A percentile compares a stretch with the other conserved stretches of the same genome.
Conservation (phyloP, 2,797 vertebrate species). For the Crax fasciolata region DNA sequence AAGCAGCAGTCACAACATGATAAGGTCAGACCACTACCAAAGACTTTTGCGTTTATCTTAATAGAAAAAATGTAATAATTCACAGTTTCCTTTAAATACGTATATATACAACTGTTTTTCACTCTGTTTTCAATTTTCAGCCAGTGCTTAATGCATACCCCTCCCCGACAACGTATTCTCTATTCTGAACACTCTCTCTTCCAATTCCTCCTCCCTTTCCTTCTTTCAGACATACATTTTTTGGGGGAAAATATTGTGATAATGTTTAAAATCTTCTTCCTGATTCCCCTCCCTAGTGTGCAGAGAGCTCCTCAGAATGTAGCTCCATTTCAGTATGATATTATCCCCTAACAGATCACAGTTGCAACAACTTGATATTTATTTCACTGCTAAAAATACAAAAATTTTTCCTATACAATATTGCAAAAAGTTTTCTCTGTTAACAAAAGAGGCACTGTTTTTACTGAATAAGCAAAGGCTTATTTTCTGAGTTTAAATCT, state of each 20-base stretch:
- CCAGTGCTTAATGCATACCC: not conserved
- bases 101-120: not conserved
- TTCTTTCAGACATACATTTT: fast-evolving
- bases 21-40: not conserved
- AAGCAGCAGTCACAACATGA: not conserved
- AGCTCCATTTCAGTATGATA: not conserved
- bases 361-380: not conserved
- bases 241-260: not conserved
- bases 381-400: not conserved
- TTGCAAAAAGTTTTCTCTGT: not conserved
- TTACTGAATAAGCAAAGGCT: conserved; percentile 21
- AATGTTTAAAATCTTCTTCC: not conserved
- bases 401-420: not conserved
- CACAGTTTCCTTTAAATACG: not conserved
- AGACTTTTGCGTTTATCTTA: not conserved
- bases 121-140: not conserved
- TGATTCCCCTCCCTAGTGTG: not conserved
- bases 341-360: not conserved
- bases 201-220: not conserved
- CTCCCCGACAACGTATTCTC: not conserved
- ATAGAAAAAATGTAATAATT: not conserved
- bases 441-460: not conserved
- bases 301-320: not conserved
- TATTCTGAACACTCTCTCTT: not conserved
- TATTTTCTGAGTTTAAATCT: conserved; percentile 28